Percentiles rank a stretch among this genome's conserved stretches.
Evolutionary conservation across 2,888 invertebrate species (phyloP).

Genomic region (Heterodera filipjevi): DNA sequence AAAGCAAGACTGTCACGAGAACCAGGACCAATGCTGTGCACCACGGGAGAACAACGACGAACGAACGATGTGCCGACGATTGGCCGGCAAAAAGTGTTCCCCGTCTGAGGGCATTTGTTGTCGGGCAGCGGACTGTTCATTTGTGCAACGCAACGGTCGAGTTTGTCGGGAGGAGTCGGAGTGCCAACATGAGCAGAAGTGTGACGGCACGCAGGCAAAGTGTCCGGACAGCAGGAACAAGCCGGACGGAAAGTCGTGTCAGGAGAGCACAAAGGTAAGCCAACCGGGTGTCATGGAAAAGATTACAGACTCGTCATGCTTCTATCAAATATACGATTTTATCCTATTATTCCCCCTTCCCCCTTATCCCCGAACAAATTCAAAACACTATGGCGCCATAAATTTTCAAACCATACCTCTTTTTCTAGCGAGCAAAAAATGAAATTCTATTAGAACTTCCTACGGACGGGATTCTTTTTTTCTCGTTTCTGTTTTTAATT

Average conservation of each 20-base stretch:
- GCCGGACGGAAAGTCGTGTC: slow-evolving; percentile 90
- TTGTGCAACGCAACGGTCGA: slow-evolving; percentile 67
- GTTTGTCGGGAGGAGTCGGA: slow-evolving; percentile 65
- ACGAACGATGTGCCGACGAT: slow-evolving; percentile 73
- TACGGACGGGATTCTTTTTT: too few species aligned
- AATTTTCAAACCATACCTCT: too few species aligned
- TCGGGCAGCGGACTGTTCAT: slow-evolving; percentile 78
- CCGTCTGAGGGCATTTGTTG: slow-evolving; percentile 94
- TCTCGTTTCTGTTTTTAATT: too few species aligned
- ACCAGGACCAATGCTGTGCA: slow-evolving; percentile 79
- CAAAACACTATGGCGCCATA: too few species aligned
- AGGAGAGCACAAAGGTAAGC: slow-evolving; percentile 82
- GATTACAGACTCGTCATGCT: too few species aligned
- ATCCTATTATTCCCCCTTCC: too few species aligned
- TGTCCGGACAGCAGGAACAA: slow-evolving; percentile 84
- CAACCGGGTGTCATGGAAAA: too few species aligned
- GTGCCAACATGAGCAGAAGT: slow-evolving; percentile 56
- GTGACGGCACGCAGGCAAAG: slow-evolving; percentile 73
- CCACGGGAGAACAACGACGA: slow-evolving; percentile 69
- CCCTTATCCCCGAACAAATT: too few species aligned
- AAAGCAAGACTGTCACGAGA: slow-evolving; percentile 77
- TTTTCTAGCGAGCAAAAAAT: too few species aligned
- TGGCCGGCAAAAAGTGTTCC: slow-evolving; percentile 57
- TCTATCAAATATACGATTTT: too few species aligned
- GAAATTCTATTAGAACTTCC: too few species aligned